Evolutionary conservation across 1,140 invertebrate genomes (phyloP).

Genomic region (Zaprionus lachaisei): DNA sequence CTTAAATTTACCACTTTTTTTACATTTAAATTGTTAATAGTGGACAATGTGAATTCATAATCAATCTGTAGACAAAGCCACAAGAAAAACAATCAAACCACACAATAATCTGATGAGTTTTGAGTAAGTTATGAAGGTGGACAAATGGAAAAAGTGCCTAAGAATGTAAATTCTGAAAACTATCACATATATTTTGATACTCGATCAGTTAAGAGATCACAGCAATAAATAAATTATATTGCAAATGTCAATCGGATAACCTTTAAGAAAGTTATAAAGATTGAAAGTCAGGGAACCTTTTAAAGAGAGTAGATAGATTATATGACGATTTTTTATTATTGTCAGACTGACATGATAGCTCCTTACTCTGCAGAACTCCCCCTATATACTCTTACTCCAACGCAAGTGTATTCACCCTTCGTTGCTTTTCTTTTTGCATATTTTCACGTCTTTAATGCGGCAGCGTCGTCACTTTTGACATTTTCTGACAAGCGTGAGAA

Average conservation of each 20-base stretch:
- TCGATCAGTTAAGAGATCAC: too few relatives aligned
- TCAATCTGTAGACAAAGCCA: neutral
- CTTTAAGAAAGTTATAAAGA: neutral
- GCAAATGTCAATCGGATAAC: neutral
- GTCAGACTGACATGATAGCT: neutral
- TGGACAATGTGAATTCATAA: neutral
- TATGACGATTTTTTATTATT: too few relatives aligned
- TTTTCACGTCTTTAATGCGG: constrained; percentile 36
- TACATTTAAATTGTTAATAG: too few relatives aligned
- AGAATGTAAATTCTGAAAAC: too few relatives aligned
- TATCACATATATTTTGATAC: too few relatives aligned
- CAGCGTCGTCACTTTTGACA: constrained; percentile 75
- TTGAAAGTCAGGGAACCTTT: neutral
- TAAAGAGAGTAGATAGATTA: too few relatives aligned
- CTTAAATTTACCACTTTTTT: too few relatives aligned
- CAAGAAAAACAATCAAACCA: neutral
- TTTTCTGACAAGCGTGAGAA: constrained; percentile 83
- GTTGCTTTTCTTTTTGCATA: constrained; percentile 22
- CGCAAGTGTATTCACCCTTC: constrained; percentile 18
- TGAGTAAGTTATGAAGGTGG: neutral
- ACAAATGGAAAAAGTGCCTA: too few relatives aligned
- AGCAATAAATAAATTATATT: too few relatives aligned
- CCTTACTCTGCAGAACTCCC: neutral
- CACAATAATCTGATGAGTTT: neutral
- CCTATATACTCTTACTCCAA: accelerated